Conservation (phyloP, 2,888 invertebrate species). For the Drosophila melanocephala region DNA sequence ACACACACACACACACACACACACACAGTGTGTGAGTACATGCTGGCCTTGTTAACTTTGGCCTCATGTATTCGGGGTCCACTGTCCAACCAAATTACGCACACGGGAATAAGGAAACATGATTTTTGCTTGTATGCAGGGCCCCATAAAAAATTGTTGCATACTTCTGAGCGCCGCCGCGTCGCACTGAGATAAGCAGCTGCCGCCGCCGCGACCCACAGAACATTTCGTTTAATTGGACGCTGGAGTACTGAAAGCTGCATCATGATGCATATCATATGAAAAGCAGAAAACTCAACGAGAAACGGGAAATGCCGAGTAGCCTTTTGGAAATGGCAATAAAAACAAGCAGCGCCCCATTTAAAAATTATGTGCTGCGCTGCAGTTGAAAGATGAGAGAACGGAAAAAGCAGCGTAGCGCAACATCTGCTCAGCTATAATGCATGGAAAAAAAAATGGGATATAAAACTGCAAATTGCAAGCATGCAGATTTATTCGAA, state of each 20-base stretch:
- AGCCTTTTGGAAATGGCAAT: conserved; percentile 59
- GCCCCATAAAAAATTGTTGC: conserved; percentile 80
- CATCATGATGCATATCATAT: conserved; percentile 75
- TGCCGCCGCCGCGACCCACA: conserved; percentile 48
- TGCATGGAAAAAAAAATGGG: conserved; percentile 20
- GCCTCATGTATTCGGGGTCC: conserved; percentile 49
- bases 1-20: conserved; percentile 21
- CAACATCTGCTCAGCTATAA: conserved; percentile 53
- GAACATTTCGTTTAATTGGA: conserved; percentile 80
- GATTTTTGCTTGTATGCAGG: conserved; percentile 80
- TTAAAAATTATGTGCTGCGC: conserved; percentile 75
- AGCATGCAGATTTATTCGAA: conserved; percentile 39
- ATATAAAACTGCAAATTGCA: conserved; percentile 40
- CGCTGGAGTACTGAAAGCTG: conserved; percentile 78
- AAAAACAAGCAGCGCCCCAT: conserved; percentile 78
- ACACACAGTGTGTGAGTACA: conserved; percentile 27
- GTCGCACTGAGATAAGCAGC: conserved; percentile 48
- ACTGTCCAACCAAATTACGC: conserved; percentile 74
- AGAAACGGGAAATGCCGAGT: conserved; percentile 36
- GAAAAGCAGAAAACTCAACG: conserved; percentile 28
- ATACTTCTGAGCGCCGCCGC: conserved; percentile 64
- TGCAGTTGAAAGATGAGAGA: conserved; percentile 34
- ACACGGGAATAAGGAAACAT: conserved; percentile 82
- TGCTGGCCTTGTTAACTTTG: conserved; percentile 69
- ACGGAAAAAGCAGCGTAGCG: conserved; percentile 24